Evolutionary conservation across 1,140 invertebrate species (phyloP).

Genomic region (Euura lappo): DNA sequence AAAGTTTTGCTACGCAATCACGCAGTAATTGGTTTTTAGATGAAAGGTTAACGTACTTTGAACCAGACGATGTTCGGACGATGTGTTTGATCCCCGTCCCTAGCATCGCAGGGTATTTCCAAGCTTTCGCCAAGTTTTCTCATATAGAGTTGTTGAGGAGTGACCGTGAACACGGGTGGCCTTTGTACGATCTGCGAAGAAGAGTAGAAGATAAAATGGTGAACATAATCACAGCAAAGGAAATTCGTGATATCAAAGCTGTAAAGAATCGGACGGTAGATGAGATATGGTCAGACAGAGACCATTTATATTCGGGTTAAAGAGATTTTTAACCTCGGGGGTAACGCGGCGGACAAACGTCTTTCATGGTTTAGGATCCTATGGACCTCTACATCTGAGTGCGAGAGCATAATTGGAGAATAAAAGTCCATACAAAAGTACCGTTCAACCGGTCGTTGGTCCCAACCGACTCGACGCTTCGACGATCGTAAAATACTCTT

Average conservation of each 20-base stretch:
- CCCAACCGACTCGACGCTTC: slow-evolving; percentile 21
- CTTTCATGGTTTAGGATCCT: background rate
- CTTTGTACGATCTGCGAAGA: slow-evolving; percentile 75
- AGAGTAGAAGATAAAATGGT: background rate
- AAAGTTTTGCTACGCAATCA: no score
- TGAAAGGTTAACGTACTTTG: slow-evolving; percentile 67
- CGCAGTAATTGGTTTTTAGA: no score
- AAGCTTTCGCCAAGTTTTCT: slow-evolving; percentile 81
- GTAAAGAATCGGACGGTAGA: background rate
- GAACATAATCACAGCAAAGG: background rate
- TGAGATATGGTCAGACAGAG: background rate
- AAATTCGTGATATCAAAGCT: no score
- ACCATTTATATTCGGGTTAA: background rate
- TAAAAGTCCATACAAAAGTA: slow-evolving; percentile 35
- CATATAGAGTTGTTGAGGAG: slow-evolving; percentile 82
- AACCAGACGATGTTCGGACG: slow-evolving; percentile 84
- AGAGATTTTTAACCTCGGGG: background rate
- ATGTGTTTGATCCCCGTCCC: slow-evolving; percentile 74
- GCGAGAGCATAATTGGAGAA: slow-evolving; percentile 38
- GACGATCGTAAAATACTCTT: background rate
- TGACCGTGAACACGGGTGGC: slow-evolving; percentile 78
- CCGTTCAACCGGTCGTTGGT: slow-evolving; percentile 35
- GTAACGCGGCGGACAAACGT: background rate
- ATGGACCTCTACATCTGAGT: background rate
- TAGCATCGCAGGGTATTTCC: slow-evolving; percentile 84